These are phyloP conservation scores for Tetramorium simillimum DNA, from an alignment of 1,140 invertebrate species.

Conservation along the genomic window DNA sequence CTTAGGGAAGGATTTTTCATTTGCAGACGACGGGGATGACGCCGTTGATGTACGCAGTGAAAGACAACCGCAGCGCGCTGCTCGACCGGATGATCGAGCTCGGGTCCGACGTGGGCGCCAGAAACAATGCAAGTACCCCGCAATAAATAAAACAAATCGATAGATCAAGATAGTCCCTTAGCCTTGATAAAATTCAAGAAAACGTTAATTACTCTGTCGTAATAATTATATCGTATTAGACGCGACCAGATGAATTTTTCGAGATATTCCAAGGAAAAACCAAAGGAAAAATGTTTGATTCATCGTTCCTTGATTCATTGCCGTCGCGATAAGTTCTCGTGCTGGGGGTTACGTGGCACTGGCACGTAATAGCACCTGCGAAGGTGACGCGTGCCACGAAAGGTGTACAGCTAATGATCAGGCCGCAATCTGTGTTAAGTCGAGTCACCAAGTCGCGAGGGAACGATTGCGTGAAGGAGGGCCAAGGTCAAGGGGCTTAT, in stretches of 20 bases:
- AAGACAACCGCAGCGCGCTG: conserved; percentile 96
- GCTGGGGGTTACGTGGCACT: conserved; percentile 56
- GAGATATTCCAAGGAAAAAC: background rate
- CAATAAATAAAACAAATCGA: background rate
- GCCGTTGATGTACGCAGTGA: conserved; percentile 97
- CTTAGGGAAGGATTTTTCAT: background rate
- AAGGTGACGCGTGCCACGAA: conserved; percentile 57
- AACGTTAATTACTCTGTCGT: background rate
- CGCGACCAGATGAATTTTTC: background rate
- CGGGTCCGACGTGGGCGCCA: conserved; percentile 95
- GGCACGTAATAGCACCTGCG: conserved; percentile 58
- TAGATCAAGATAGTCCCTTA: background rate
- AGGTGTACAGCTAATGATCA: conserved; percentile 79
- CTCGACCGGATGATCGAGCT: conserved; percentile 96
- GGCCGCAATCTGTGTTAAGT: conserved; percentile 77
- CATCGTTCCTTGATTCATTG: background rate
- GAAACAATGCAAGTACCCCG: conserved; percentile 93
- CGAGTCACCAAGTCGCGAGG: conserved; percentile 48
- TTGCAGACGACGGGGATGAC: conserved; percentile 95
- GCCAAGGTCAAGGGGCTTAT: conserved; percentile 83
- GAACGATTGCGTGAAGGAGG: conserved; percentile 83
- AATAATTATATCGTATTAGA: background rate
- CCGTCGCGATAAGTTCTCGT: conserved; percentile 28
- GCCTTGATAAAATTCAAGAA: background rate
- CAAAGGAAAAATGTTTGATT: conserved; percentile 13